phyloP scores from a whole-genome alignment of 2,797 vertebrate species.

The Hydrophis major region DNA sequence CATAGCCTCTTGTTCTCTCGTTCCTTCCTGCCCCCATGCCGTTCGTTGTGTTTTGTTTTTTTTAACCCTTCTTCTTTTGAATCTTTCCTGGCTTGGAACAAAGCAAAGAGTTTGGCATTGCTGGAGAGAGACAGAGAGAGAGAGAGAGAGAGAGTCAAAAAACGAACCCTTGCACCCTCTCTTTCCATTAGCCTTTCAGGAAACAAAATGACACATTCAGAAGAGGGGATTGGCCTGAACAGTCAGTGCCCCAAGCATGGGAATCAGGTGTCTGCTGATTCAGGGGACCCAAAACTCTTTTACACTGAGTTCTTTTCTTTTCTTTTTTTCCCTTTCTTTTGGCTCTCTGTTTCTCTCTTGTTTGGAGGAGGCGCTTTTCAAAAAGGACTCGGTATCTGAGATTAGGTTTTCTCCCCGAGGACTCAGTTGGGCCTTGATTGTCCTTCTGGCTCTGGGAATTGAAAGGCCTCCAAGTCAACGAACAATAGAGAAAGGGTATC shows the following conservation, averaged over 20 bases:
- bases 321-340: constrained; percentile 20
- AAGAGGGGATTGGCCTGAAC: constrained; percentile 59
- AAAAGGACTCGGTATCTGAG: constrained; percentile 59
- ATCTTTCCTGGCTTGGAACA: constrained; percentile 44
- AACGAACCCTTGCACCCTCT: constrained; percentile 27
- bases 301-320: constrained; percentile 59
- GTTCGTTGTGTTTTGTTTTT: not conserved
- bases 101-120: constrained; percentile 43
- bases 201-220: constrained; percentile 70
- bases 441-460: constrained; percentile 70
- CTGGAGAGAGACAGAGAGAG: not conserved
- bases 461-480: not conserved
- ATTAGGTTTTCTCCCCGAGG: constrained; percentile 73
- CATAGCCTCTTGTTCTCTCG: fast-evolving
- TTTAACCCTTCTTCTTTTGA: constrained; percentile 23
- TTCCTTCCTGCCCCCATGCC: constrained; percentile 4
- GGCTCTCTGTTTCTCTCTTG: not conserved
- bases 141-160: not conserved
- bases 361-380: constrained; percentile 66
- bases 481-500: constrained; percentile 52
- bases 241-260: constrained; percentile 24
- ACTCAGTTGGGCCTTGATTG: constrained; percentile 67
- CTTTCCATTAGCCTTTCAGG: constrained; percentile 43
- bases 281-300: constrained; percentile 58
- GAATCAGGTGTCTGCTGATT: constrained; percentile 65